Evolutionary conservation across 2,888 invertebrate genomes (phyloP), one percentile per base, ranked within the genome.

Genomic region (Pterostichus niger): DNA sequence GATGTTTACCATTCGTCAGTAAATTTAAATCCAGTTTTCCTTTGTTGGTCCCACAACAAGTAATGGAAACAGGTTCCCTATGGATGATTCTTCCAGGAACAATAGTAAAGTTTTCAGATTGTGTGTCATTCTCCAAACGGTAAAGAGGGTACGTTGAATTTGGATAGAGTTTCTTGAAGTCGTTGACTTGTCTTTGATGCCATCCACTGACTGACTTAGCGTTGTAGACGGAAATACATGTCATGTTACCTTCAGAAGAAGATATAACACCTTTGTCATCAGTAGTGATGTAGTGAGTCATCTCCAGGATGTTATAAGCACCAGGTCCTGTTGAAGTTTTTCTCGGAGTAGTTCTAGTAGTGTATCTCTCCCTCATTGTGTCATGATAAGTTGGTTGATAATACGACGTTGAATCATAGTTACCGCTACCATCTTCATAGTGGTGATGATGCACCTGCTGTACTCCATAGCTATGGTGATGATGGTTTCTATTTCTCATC

Each of bases 291-390:
- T 75, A 75, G 13, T 75, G 75, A 0, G 75, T 75, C 75, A 75
- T 75, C 24, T 75, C 75, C 49, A 75, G 17, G 11, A 78, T 61
- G 78, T 78, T 40, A 46, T 78, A 78, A 15, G 78, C 59, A 6
- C 46, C 17, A n/a, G 78, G 17, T 0, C 68, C 68, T 40, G 68
- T 15, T 6, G 35, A 6, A 35, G 11, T 1, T 40, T 13, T 40
- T 11, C n/a, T 10, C 7, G 15, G n/a, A 6, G 68, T 17, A 5
- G 68, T 71, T 17, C 68, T 40, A 3, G 68, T 71, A n/a, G 68
- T 71, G 44, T 71, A 71, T 0, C 68, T 13, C 17, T 71, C 68
- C 9, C 68, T 13, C 68, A 71, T 71, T 2, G 40, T 17, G 44
- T 71, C 68, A 15, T 71, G 68, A 11, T 75, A 49, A 0, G 52